A percentile compares a stretch with the other conserved stretches of the same genome.
phyloP scores from a whole-genome alignment of 2,797 vertebrate genomes.

The Enteromius treurensis region DNA sequence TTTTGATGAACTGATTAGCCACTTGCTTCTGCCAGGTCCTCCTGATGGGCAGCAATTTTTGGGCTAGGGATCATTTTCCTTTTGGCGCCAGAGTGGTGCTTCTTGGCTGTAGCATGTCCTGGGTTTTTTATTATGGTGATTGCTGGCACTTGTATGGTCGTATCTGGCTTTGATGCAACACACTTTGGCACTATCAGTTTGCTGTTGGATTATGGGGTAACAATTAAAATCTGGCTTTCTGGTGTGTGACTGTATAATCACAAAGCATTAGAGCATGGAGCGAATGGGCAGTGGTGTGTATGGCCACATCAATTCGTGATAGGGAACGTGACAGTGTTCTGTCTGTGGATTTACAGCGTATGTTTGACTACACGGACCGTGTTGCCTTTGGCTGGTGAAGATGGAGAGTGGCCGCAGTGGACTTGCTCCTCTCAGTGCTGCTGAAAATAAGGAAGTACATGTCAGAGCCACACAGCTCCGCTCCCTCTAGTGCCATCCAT shows the following conservation, averaged over 20 bases:
- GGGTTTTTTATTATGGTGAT: slow-evolving; percentile 61
- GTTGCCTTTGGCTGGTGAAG: slow-evolving; percentile 63
- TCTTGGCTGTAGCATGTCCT: slow-evolving; percentile 46
- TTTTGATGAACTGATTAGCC: slow-evolving; percentile 43
- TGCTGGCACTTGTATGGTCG: slow-evolving; percentile 53
- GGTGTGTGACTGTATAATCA: slow-evolving; percentile 55
- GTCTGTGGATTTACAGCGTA: neutral
- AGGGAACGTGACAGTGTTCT: neutral
- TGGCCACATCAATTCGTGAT: neutral
- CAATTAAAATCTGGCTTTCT: slow-evolving; percentile 57
- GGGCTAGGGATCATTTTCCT: slow-evolving; percentile 58
- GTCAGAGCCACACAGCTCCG: slow-evolving; percentile 75
- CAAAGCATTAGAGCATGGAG: slow-evolving; percentile 50
- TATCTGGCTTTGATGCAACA: slow-evolving; percentile 52
- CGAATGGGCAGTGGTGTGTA: slow-evolving; percentile 28
- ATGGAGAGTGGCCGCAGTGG: slow-evolving; percentile 56
- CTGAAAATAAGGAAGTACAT: slow-evolving; percentile 79
- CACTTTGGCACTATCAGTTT: slow-evolving; percentile 57
- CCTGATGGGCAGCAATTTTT: slow-evolving; percentile 49
- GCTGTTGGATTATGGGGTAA: slow-evolving; percentile 56
- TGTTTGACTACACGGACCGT: slow-evolving; percentile 53
- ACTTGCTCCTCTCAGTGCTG: slow-evolving; percentile 70
- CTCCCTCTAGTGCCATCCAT: slow-evolving; percentile 82
- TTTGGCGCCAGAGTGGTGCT: slow-evolving; percentile 40
- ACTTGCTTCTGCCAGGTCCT: slow-evolving; percentile 47